A percentile compares a stretch with the other conserved stretches of the same genome.
phyloP scores from a whole-genome alignment of 1,140 invertebrate species.

The Drosophila subpulchrella region DNA sequence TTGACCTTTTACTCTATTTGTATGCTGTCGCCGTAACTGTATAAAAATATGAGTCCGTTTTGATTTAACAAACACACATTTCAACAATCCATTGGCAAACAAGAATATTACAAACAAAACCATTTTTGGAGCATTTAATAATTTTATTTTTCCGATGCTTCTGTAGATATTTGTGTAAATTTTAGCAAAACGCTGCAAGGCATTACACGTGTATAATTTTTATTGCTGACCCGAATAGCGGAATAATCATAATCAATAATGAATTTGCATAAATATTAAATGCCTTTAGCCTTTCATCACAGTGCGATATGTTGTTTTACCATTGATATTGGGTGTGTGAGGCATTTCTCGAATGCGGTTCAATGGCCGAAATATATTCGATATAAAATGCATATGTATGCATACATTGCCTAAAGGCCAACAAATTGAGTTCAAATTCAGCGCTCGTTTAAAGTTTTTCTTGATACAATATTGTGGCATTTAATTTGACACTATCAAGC shows the following conservation, averaged over 20 bases:
- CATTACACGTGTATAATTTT: slow-evolving; percentile 13
- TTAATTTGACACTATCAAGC: not conserved
- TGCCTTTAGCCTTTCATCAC: slow-evolving; percentile 50
- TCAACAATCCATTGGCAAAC: not conserved
- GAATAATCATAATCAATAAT: slow-evolving; percentile 65
- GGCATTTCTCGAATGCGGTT: slow-evolving; percentile 21
- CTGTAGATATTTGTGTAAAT: not conserved
- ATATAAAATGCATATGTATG: slow-evolving; percentile 14
- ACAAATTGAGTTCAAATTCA: not conserved
- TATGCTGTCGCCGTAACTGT: not conserved
- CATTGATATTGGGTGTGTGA: slow-evolving; percentile 1
- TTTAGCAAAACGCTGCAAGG: slow-evolving; percentile 3
- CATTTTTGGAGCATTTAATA: not conserved
- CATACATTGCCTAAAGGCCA: not conserved
- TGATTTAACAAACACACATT: not conserved
- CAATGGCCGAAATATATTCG: slow-evolving; percentile 9
- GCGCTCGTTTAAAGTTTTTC: slow-evolving; percentile 6
- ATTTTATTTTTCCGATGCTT: not conserved
- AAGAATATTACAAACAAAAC: slow-evolving; percentile 1
- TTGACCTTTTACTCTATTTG: not conserved
- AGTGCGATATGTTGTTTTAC: slow-evolving; percentile 20
- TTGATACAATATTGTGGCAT: slow-evolving; percentile 2
- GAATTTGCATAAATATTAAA: slow-evolving; percentile 70
- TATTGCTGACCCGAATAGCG: slow-evolving; percentile 4
- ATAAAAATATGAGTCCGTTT: not conserved